Evolutionary conservation across 1,140 invertebrate genomes (phyloP).

Genomic region (Maniola jurtina): DNA sequence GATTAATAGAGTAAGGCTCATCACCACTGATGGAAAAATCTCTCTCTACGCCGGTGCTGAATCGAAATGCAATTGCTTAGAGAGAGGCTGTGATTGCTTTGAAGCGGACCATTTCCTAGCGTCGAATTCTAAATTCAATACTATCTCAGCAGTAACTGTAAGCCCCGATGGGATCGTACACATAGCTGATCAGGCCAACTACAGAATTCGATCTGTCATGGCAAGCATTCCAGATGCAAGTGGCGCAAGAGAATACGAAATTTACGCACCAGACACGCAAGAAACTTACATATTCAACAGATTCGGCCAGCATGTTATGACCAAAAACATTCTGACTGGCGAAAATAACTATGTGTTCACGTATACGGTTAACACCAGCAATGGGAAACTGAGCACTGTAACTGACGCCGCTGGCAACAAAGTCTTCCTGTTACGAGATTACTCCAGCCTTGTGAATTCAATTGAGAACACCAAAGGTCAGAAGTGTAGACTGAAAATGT

Average conservation of each 20-base stretch:
- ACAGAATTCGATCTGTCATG: slow-evolving; percentile 93
- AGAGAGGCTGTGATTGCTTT: slow-evolving; percentile 93
- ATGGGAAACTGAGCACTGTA: slow-evolving; percentile 95
- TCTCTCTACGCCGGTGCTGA: slow-evolving; percentile 95
- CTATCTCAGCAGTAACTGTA: slow-evolving; percentile 94
- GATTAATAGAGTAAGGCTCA: slow-evolving; percentile 94
- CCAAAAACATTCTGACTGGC: slow-evolving; percentile 94
- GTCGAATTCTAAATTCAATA: slow-evolving; percentile 95
- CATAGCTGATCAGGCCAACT: slow-evolving; percentile 96
- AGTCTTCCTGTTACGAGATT: slow-evolving; percentile 92
- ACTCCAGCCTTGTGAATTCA: slow-evolving; percentile 92
- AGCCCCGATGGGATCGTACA: slow-evolving; percentile 96
- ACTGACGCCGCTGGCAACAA: slow-evolving; percentile 97
- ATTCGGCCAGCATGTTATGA: slow-evolving; percentile 96
- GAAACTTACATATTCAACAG: slow-evolving; percentile 97
- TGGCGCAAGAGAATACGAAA: slow-evolving; percentile 92
- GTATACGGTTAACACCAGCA: slow-evolving; percentile 97
- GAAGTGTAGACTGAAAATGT: slow-evolving; percentile 93
- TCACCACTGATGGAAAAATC: slow-evolving; percentile 95
- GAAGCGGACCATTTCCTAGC: slow-evolving; percentile 95
- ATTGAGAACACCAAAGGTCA: slow-evolving; percentile 97
- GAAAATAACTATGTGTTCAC: slow-evolving; percentile 95
- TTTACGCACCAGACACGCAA: slow-evolving; percentile 96
- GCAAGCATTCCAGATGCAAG: slow-evolving; percentile 94
- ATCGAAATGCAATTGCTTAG: slow-evolving; percentile 96